Percentiles rank a stretch among this genome's conserved stretches.
Conservation (phyloP, 2,113 vertebrate species). For the Sinocyclocheilus rhinocerous region DNA sequence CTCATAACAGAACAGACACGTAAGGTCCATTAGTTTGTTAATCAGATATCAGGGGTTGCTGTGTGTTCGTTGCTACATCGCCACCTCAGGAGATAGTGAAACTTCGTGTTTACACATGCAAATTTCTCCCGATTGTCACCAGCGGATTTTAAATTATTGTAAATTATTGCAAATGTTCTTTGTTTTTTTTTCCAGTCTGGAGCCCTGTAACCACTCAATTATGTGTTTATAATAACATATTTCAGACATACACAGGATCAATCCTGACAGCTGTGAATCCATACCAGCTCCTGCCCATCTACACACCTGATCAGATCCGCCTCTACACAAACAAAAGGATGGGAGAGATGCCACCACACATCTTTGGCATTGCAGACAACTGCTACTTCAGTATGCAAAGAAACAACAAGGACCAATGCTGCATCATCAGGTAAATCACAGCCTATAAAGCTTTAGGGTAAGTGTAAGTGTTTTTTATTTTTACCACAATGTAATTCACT, state of each 20-base stretch:
- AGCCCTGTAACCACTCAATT: background rate
- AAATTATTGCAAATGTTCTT: no score
- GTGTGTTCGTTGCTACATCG: no score
- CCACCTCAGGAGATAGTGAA: no score
- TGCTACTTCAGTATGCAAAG: conserved; percentile 99
- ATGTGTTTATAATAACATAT: background rate
- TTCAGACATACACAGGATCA: conserved; percentile 94
- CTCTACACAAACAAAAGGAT: conserved; percentile 99
- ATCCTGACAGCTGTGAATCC: conserved; percentile 97
- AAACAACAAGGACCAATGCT: conserved; percentile 94
- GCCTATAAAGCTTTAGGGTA: background rate
- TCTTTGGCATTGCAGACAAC: conserved; percentile 97
- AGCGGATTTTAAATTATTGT: no score
- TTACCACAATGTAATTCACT: background rate
- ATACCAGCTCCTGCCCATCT: conserved; percentile 96
- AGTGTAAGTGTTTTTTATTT: background rate
- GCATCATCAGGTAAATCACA: conserved; percentile 86
- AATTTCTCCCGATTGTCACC: no score
- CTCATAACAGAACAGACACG: no score
- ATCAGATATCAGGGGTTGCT: no score
- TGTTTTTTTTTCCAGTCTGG: no score
- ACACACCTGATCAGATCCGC: conserved; percentile 93
- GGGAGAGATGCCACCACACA: conserved; percentile 95
- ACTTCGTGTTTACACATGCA: no score
- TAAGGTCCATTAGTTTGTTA: no score